Conservation (phyloP, 2,888 invertebrate genomes). For the Arenicola marina region DNA sequence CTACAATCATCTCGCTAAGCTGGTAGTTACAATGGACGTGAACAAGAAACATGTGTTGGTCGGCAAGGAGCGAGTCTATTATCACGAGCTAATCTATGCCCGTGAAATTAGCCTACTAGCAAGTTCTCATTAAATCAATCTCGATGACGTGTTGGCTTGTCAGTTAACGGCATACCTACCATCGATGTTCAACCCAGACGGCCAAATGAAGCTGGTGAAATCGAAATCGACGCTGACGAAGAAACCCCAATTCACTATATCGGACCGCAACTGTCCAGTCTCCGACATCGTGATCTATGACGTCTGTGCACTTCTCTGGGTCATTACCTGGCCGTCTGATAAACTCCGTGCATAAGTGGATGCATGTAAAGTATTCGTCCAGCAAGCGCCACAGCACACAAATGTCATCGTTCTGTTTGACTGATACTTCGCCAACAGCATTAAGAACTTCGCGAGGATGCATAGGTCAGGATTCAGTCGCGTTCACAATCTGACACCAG, state of each 20-base stretch:
- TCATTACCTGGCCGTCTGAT: conserved; percentile 6
- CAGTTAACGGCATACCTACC: conserved; percentile 19
- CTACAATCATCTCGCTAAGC: conserved; percentile 3
- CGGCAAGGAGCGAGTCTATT: conserved; percentile 5
- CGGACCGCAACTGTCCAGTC: conserved; percentile 8
- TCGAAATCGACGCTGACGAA: conserved; percentile 9
- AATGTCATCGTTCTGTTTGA: conserved; percentile 12
- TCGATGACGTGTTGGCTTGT: conserved; percentile 16
- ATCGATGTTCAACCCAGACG: conserved; percentile 20
- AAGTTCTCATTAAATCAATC: conserved; percentile 8
- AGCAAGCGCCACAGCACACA: conserved; percentile 3
- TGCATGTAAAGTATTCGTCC: conserved; percentile 2
- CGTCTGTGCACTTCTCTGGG: conserved; percentile 14
- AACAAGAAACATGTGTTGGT: conserved; percentile 13
- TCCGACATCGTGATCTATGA: conserved; percentile 9
- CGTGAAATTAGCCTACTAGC: conserved; percentile 13
- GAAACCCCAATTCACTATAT: conserved; percentile 9
- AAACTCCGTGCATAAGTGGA: conserved; percentile 13
- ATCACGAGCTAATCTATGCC: conserved; percentile 12
- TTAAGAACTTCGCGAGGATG: not conserved
- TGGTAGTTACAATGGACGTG: conserved; percentile 5
- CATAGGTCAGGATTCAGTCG: conserved; percentile 11
- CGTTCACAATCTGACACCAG: conserved; percentile 4
- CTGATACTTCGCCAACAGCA: not conserved
- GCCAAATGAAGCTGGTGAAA: conserved; percentile 6